Evolutionary conservation across 2,888 invertebrate species (phyloP).

Genomic region (Chrysotoxum bicinctum): DNA sequence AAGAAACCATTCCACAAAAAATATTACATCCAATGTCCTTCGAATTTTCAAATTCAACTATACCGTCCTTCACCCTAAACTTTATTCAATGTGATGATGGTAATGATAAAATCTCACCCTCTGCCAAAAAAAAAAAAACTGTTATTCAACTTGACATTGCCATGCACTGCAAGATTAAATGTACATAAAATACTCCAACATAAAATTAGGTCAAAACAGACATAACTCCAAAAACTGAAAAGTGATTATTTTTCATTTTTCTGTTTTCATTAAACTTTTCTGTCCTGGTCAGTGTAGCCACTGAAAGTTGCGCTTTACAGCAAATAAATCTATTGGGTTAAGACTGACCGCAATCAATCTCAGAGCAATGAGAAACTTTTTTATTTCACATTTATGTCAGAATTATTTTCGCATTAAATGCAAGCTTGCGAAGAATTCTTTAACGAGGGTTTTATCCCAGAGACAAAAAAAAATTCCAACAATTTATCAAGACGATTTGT

Average conservation of each 20-base stretch:
- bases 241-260: not conserved
- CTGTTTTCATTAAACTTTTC: slow-evolving; percentile 1
- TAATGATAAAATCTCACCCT: slow-evolving; percentile 2
- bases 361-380: not conserved
- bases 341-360: slow-evolving; percentile 19
- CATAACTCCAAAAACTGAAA: slow-evolving; percentile 15
- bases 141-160: slow-evolving; percentile 24
- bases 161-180: slow-evolving; percentile 15
- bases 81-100: slow-evolving; percentile 13
- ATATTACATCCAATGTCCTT: not conserved
- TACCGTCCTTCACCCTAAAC: slow-evolving; percentile 20
- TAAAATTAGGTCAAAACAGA: slow-evolving; percentile 23
- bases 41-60: slow-evolving; percentile 3
- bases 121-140: not conserved
- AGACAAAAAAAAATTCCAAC: not conserved
- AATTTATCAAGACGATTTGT: slow-evolving; percentile 15
- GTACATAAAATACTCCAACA: slow-evolving; percentile 14
- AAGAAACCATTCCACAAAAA: not conserved
- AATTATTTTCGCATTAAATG: slow-evolving; percentile 9
- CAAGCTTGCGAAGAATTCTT: slow-evolving; percentile 1
- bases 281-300: not conserved
- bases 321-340: not conserved
- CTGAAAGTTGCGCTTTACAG: not conserved
- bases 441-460: not conserved
- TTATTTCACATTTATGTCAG: not conserved